Evolutionary conservation across 2,888 invertebrate genomes (phyloP).

Genomic region (Scaptomyza flava): DNA sequence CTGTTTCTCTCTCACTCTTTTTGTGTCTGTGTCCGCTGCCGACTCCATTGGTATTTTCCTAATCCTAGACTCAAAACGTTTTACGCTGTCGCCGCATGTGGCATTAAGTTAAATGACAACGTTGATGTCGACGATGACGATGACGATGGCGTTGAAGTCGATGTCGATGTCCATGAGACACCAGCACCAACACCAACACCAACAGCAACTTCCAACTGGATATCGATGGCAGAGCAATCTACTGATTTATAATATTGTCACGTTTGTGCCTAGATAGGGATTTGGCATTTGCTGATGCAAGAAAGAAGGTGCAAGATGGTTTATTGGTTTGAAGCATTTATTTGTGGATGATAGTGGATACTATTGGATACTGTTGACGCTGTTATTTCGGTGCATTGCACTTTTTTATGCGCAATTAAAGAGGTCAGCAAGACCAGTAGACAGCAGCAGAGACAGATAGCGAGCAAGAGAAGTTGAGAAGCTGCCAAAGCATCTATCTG

Average conservation of each 20-base stretch:
- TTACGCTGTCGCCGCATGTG: constrained; percentile 60
- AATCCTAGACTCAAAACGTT: constrained; percentile 52
- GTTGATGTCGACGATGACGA: constrained; percentile 28
- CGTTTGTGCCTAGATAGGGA: constrained; percentile 79
- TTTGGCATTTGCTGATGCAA: constrained; percentile 48
- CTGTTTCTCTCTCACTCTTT: background rate
- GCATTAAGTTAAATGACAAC: constrained; percentile 67
- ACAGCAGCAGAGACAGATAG: background rate
- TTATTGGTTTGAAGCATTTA: background rate
- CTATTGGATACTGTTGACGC: constrained; percentile 1
- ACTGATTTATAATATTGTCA: constrained; percentile 82
- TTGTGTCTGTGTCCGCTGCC: background rate
- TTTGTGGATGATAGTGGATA: constrained; percentile 5
- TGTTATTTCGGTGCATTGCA: constrained; percentile 40
- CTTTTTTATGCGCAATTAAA: constrained; percentile 58
- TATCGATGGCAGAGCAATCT: constrained; percentile 51
- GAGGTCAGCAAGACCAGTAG: background rate
- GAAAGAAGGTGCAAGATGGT: constrained; percentile 1
- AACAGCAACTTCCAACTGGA: constrained; percentile 8
- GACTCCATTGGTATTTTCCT: constrained; percentile 14
- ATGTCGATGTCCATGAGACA: constrained; percentile 7
- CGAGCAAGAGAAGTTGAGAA: constrained; percentile 3
- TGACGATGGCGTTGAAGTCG: constrained; percentile 26
- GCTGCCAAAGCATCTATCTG: constrained; percentile 61
- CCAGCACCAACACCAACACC: background rate